Conservation (phyloP, 2,113 vertebrate genomes). For the Monarcha castaneiventris region DNA sequence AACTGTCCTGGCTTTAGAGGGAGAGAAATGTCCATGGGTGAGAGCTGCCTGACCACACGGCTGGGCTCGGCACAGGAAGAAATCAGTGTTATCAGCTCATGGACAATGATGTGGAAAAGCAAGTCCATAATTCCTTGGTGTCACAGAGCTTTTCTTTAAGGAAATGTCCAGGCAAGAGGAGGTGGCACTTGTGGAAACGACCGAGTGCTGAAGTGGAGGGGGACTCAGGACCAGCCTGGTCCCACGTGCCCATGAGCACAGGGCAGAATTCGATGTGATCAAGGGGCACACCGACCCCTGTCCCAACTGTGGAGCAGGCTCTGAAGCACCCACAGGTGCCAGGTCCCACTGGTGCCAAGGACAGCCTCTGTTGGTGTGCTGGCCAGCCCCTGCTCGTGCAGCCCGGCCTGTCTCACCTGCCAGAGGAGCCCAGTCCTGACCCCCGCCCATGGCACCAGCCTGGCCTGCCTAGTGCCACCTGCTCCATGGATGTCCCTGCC, state of each 20-base stretch:
- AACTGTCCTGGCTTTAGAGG: neutral
- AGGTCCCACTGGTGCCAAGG: neutral
- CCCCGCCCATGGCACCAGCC: neutral
- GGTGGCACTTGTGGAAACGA: neutral
- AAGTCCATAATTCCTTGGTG: neutral
- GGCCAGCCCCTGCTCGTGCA: rapidly evolving
- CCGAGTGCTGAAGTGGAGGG: neutral
- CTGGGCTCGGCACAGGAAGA: neutral
- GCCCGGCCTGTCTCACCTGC: neutral
- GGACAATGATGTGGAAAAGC: neutral
- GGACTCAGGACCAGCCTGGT: neutral
- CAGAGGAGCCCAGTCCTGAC: neutral
- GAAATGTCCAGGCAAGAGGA: neutral
- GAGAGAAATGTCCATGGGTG: neutral
- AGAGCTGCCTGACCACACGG: neutral
- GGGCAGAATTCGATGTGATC: neutral
- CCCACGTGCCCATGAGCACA: rapidly evolving
- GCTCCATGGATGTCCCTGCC: neutral
- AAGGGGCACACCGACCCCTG: neutral
- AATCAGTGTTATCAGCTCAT: neutral
- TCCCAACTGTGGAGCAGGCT: neutral
- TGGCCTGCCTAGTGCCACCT: neutral
- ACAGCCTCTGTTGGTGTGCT: neutral
- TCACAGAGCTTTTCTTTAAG: neutral
- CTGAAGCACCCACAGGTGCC: neutral